Conservation (phyloP, 2,113 vertebrate genomes). For the Neogobius melanostomus region DNA sequence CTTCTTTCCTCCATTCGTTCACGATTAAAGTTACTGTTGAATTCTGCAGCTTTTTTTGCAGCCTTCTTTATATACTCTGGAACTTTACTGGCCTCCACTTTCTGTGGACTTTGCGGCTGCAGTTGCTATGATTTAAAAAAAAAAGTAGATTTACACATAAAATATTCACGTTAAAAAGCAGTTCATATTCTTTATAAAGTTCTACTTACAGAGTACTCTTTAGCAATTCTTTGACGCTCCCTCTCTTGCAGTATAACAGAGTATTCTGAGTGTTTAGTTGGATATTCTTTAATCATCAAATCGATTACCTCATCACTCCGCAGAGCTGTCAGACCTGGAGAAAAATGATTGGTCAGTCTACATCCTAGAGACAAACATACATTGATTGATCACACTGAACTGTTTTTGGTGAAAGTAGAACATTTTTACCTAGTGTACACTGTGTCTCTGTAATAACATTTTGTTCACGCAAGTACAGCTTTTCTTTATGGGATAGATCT, state of each 20-base stretch:
- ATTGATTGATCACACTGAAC: neutral
- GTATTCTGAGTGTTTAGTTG: slow-evolving; percentile 94
- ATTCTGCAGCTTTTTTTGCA: slow-evolving; percentile 95
- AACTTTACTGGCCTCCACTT: slow-evolving; percentile 97
- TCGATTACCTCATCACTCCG: slow-evolving; percentile 98
- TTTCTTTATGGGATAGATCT: slow-evolving; percentile 97
- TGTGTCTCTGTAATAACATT: slow-evolving; percentile 99
- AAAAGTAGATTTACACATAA: neutral
- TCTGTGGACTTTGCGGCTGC: slow-evolving; percentile 97
- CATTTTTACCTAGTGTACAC: slow-evolving; percentile 89
- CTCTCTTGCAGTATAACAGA: slow-evolving; percentile 96
- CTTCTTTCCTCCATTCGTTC: slow-evolving; percentile 97
- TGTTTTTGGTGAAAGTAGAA: neutral
- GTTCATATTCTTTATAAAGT: neutral
- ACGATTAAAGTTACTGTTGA: slow-evolving; percentile 96
- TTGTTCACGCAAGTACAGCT: slow-evolving; percentile 93
- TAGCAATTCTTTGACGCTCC: slow-evolving; percentile 93
- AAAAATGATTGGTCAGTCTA: neutral
- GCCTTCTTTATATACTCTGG: slow-evolving; percentile 99
- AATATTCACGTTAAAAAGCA: neutral
- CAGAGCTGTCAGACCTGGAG: slow-evolving; percentile 90
- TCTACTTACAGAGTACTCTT: slow-evolving; percentile 94
- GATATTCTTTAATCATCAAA: slow-evolving; percentile 99
- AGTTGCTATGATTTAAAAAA: slow-evolving; percentile 85
- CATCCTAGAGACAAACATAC: neutral